Base-by-base conservation (phyloP, 64 coral and sea anemone species). In the Catalaphyllia jardinei region DNA sequence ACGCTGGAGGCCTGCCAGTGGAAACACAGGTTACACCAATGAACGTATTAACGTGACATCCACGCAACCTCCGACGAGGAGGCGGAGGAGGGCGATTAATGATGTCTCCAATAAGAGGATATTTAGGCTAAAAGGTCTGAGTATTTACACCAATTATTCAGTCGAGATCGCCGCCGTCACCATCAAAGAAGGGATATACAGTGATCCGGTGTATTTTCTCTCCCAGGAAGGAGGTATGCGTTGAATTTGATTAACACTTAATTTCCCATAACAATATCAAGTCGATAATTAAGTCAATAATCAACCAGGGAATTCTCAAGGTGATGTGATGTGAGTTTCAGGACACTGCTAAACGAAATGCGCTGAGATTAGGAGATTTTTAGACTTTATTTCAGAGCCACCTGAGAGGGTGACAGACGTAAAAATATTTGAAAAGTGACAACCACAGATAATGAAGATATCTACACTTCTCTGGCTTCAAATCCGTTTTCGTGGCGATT, bases 91-190 rank as follows among this genome's bases (percentile, higher is more conserved):
- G 28, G 7, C 5, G 42, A 6, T 5, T 0, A 1, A 8, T 20
- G n/a, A 8, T 49, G 0, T 0, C n/a, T 4, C 33, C 15, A 71
- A 30, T 24, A 15, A 14, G 19, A 71, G 19, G 4, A 19, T 0
- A 15, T 50, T 83, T 16, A 49, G 67, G 73, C 17, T 93, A 14
- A 75, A 15, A 30, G 83, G 89, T 31, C n/a, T 93, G 14, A 17
- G 24, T 31, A 73, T 77, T 42, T 93, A 88, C 71, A 93, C 87
- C n/a, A 93, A 93, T 60, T 93, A 93, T 71, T 83, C 92, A 19
- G 80, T 93, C 8, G 51, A 78, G 52, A 39, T 93, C 27, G 82
- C 59, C n/a, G 92, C 92, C 11, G 55, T 82, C 51, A 93, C 92
- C 10, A 75, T 89, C 50, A 31, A 8, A 6, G 71, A 42, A 1